These are phyloP conservation scores for Myrmecobius fasciatus DNA, from an alignment of 2,113 vertebrate genomes.

Conservation along the genomic window DNA sequence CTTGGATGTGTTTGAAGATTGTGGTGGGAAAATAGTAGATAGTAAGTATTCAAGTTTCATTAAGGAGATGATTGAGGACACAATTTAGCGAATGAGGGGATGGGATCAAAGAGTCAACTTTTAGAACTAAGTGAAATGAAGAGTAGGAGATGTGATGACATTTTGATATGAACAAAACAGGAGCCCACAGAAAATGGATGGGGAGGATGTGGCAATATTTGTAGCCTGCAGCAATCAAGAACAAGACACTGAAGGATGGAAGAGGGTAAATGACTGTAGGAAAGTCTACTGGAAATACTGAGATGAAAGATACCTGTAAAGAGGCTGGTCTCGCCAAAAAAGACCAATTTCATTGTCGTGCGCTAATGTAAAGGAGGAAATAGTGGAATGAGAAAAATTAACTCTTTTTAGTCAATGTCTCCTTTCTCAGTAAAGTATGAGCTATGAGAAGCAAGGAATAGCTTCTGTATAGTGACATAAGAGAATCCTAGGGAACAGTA, in stretches of 20 bases:
- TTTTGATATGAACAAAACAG: not conserved
- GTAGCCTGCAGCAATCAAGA: not conserved
- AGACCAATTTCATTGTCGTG: not conserved
- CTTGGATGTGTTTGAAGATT: too few species aligned
- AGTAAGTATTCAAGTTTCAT: too few species aligned
- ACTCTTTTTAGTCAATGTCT: not conserved
- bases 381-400: not conserved
- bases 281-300: too few species aligned
- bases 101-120: not conserved
- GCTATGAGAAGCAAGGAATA: too few species aligned
- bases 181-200: not conserved
- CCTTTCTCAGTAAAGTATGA: not conserved
- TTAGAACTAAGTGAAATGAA: not conserved
- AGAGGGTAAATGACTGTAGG: too few species aligned
- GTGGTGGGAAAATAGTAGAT: too few species aligned
- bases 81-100: not conserved
- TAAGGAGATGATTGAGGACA: not conserved
- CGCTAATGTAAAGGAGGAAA: not conserved
- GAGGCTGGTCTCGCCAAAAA: not conserved
- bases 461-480: not conserved
- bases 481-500: not conserved
- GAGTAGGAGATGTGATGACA: not conserved
- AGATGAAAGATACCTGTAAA: not conserved
- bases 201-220: not conserved
- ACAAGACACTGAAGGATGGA: too few species aligned